Conservation (phyloP, 2,888 invertebrate species). For the Caenorhabditis sinica region DNA sequence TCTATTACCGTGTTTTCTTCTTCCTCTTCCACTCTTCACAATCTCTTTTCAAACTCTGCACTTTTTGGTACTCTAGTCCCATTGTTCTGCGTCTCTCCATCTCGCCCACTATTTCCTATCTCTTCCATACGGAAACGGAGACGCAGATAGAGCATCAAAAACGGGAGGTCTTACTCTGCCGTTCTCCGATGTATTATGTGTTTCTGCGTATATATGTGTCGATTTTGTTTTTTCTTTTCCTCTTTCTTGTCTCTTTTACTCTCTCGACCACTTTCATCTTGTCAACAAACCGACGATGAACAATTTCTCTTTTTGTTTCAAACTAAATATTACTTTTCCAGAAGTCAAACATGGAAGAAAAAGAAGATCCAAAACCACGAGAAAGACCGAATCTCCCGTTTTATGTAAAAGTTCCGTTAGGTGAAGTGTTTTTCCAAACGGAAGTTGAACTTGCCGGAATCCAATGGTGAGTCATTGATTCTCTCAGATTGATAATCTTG, state of each 20-base stretch:
- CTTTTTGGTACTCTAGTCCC: conserved; percentile 2
- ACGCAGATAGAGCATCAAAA: conserved; percentile 40
- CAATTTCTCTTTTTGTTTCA: neutral
- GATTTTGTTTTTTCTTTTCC: neutral
- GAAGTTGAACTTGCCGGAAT: neutral
- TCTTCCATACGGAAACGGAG: neutral
- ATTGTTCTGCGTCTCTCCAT: conserved; percentile 17
- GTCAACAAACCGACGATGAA: neutral
- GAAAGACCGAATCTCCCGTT: neutral
- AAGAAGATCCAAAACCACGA: neutral
- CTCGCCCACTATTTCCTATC: neutral
- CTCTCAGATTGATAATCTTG: no score
- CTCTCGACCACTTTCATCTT: no score
- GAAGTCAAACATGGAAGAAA: no score
- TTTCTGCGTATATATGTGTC: conserved; percentile 5
- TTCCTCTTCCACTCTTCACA: neutral
- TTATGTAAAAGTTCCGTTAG: neutral
- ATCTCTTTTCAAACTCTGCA: conserved; percentile 10
- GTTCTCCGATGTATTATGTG: conserved; percentile 13
- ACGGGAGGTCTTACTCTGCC: neutral
- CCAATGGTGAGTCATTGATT: neutral
- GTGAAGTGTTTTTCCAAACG: neutral
- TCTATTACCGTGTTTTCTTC: neutral
- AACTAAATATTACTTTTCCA: neutral
- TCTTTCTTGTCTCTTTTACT: neutral